Evolutionary conservation across 2,797 vertebrate genomes (phyloP), one percentile per base, ranked within the genome.

Genomic region (Steatocranus sp.): DNA sequence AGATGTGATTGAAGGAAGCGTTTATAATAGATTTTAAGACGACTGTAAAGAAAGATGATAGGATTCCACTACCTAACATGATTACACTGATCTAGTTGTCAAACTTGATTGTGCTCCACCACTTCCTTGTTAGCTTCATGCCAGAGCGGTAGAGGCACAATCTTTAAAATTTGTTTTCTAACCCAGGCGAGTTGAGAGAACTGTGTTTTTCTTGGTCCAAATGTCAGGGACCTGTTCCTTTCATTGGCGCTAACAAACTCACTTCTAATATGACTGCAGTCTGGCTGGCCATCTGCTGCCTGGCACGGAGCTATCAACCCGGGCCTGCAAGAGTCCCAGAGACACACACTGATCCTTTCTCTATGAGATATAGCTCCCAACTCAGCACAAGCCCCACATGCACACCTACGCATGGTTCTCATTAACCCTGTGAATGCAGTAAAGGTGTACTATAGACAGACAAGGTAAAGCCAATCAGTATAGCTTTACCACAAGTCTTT

Each of bases 281-380:
- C 91, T 95, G 94, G 92, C 87, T 58, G 88, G 89, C 95, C 96
- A 96, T 97, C 97, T 97, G 97, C 95, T 92, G 86, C 91, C 95
- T 96, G 95, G 96, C 95, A 90, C 77, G n/a, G 20, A 34, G 96
- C 96, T 97, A 96, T 80, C 74, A n/a, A 83, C 82, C 83, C 70
- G 81, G 91, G 87, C 79, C 88, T 85, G 87, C 89, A 94, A 80
- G 86, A 90, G 87, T 86, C 88, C 80, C 90, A 83, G 58, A 89
- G 82, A 87, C 80, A 75, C 86, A 93, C 93, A 88, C 74, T 66
- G 78, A 92, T 95, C 88, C 92, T 88, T 94, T 92, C 84, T 94
- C 87, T 38, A 77, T 51, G 78, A 90, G 82, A 80, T 87, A 86
- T 25, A 87, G 85, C 84, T 79, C 86, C 75, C 36, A 14, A 78